phyloP scores from a whole-genome alignment of 1,140 invertebrate species.

The Tribolium madens region DNA sequence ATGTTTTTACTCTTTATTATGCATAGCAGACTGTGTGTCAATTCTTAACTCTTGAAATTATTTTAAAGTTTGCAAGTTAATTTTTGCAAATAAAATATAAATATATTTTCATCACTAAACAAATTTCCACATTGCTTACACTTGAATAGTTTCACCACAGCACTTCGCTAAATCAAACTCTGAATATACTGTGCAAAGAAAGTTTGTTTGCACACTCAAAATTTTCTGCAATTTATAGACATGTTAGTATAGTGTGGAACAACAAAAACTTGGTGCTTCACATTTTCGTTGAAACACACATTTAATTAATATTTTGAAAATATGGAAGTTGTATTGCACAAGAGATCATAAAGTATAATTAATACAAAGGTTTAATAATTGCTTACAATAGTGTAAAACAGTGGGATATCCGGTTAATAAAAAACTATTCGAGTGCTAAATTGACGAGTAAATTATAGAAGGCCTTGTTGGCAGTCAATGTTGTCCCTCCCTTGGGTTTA shows the following conservation, averaged over 20 bases:
- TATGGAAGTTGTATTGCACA: background rate
- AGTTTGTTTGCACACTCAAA: too few relatives aligned
- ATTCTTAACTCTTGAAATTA: background rate
- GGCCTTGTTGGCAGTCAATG: background rate
- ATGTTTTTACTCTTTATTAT: background rate
- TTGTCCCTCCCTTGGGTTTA: background rate
- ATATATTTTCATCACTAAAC: background rate
- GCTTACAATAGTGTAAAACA: conserved; percentile 34
- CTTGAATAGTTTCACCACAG: background rate
- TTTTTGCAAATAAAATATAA: background rate
- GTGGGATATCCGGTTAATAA: conserved; percentile 6
- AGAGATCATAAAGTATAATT: background rate
- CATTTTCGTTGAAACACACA: too few relatives aligned
- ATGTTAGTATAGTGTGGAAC: too few relatives aligned
- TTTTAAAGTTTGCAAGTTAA: background rate
- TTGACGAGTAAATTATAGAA: conserved; percentile 21
- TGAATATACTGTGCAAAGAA: too few relatives aligned
- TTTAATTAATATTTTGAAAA: background rate
- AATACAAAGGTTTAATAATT: background rate
- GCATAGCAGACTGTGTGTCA: background rate
- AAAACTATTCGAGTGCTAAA: conserved; percentile 14
- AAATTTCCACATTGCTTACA: background rate
- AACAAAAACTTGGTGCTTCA: too few relatives aligned
- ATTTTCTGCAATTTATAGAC: too few relatives aligned
- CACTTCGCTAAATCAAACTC: too few relatives aligned